These are phyloP conservation scores for Monodelphis domestica DNA, from an alignment of 2,797 vertebrate species.

Conservation along the genomic window DNA sequence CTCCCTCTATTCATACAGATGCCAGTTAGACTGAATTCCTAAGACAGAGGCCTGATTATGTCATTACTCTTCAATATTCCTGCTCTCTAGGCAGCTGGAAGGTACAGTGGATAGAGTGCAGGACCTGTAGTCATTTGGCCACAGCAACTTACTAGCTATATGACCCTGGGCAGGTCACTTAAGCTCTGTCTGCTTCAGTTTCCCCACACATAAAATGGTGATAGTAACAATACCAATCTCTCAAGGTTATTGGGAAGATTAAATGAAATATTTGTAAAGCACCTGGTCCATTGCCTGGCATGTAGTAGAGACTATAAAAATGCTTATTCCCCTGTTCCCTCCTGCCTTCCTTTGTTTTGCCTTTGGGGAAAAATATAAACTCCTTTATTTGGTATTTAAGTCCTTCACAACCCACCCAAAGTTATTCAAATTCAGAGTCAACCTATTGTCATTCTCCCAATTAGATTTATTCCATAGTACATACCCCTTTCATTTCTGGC, in stretches of 20 bases:
- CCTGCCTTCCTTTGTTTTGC: no score
- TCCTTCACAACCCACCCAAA: background rate
- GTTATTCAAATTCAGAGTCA: background rate
- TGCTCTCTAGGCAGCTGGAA: background rate
- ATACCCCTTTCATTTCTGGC: background rate
- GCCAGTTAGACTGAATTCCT: background rate
- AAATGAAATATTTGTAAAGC: background rate
- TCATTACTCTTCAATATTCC: background rate
- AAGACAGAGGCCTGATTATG: background rate
- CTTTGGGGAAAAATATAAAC: no score
- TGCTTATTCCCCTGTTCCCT: background rate
- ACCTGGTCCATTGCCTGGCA: background rate
- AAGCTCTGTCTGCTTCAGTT: no score
- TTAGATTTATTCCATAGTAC: background rate
- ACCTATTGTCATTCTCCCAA: background rate
- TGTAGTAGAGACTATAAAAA: background rate
- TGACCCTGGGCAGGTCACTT: background rate
- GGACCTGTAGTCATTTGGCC: background rate
- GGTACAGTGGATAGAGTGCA: background rate
- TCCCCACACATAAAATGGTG: background rate
- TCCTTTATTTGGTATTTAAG: background rate
- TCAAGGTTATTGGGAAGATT: background rate
- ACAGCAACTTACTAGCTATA: background rate
- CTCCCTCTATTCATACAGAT: background rate
- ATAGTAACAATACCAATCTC: background rate